Evolutionary conservation across 2,888 invertebrate genomes (phyloP), one percentile per base, ranked within the genome.

Genomic region (Stenolophus ochropezus): DNA sequence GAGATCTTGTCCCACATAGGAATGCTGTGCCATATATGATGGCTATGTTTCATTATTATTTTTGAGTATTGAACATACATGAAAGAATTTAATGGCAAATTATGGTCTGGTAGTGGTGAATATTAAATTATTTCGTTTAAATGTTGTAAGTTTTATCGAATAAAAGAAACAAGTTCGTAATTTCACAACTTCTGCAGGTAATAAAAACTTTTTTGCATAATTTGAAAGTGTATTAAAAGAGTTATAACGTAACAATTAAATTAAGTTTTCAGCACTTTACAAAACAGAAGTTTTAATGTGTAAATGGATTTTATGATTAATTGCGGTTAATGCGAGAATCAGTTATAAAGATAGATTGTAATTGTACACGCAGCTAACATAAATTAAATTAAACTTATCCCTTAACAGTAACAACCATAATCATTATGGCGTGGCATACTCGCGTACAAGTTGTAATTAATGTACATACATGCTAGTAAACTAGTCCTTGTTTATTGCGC

Each of bases 171-270:
- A 69, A 69, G 42, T 69, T 33, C 18, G 16, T 33, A 69, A 69
- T 69, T 69, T 33, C 18, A 69, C 61, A 69, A 33, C 33, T 33
- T 69, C 65, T 69, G 65, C 18, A 69, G 33, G 33, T 69, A 69
- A 69, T 69, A 33, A 69, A 61, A 69, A 69, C 65, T 69, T 33
- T 69, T 18, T 69, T 25, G 65, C 65, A 69, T 69, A 69, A 69
- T 33, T 69, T 69, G 8, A 33, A 69, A 65, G 0, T 27, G 61
- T 27, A 25, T 27, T 65, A 65, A 33, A 69, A 33, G 33, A 33
- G 65, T 27, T 69, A 33, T 18, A 42, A 8, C 5, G 18, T 11
- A 65, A 18, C 65, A 69, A 69, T 69, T 69, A 18, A 33, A 33
- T 69, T 2, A 27, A 69, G 65, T 33, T 69, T 69, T 69, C 33